Conservation (phyloP, 2,797 vertebrate species). For the Macropodus opercularis region DNA sequence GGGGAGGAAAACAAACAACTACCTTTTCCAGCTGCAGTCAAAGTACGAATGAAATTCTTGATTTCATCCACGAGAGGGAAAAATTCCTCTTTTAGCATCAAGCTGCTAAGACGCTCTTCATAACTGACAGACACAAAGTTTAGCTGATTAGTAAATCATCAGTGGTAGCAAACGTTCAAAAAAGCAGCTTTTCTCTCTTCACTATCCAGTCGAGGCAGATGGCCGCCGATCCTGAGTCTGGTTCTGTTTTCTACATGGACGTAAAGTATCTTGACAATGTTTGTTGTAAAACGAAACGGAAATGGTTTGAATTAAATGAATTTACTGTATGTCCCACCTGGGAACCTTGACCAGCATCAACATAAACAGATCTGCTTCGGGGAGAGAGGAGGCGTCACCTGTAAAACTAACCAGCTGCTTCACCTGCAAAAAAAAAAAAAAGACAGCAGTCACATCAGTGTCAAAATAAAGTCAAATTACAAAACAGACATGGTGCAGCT, state of each 20-base stretch:
- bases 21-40: conserved; percentile 82
- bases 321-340: too few relatives aligned
- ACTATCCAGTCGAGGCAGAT: too few relatives aligned
- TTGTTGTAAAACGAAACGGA: too few relatives aligned
- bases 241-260: too few relatives aligned
- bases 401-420: conserved; percentile 76
- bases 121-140: conserved; percentile 73
- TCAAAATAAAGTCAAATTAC: neutral
- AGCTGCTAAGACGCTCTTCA: conserved; percentile 76
- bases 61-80: conserved; percentile 79
- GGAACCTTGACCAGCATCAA: conserved; percentile 79
- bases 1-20: conserved; percentile 14
- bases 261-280: too few relatives aligned
- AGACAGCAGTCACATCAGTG: neutral
- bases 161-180: neutral
- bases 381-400: conserved; percentile 72
- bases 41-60: conserved; percentile 71
- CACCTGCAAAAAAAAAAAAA: conserved; percentile 63
- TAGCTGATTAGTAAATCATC: conserved; percentile 7
- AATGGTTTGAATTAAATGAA: too few relatives aligned
- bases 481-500: neutral
- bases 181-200: too few relatives aligned
- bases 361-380: conserved; percentile 86
- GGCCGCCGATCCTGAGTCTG: too few relatives aligned
- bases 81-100: conserved; percentile 87